Evolutionary conservation across 2,888 invertebrate species (phyloP), one percentile per base, ranked within the genome.

Genomic region (Ochropacha duplaris): DNA sequence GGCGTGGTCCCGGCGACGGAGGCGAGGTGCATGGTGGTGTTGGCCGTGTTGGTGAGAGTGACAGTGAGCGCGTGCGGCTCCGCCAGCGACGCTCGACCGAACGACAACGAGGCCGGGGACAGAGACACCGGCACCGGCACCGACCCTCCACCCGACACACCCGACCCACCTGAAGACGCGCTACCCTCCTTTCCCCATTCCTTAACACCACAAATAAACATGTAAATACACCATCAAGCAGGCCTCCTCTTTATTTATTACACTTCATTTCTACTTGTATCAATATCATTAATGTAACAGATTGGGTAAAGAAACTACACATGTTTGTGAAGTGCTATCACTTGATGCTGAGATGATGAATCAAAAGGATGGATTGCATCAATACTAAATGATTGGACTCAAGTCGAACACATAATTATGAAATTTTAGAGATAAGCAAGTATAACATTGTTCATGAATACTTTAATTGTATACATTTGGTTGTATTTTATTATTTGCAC

Each of bases 1-100:
- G 97, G 96, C 73, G 98, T 98, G 87, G 96, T 97, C 77, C 98
- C 98, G 69, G 98, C 98, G 82, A 99, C 98, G 69, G 98, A 98
- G 83, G 97, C 96, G 84, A 99, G 95, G 87, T 98, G 97, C 80
- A 99, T 95, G 79, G 96, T 98, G 81, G 95, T 95, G 92, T 98
- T 97, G 93, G 97, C 97, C 76, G 95, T 95, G 94, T 99, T 99
- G 87, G 96, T 95, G 72, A 99, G 94, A 72, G 96, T 96, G 68
- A 99, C 98, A 81, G 95, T 94, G 88, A 96, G 96, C 87, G 96
- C 95, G 81, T 96, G 96, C 66, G 98, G 97, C 83, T 96, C 95
- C 64, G 98, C 98, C 81, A 99, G 95, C 80, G 97, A 95, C 89
- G 97, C 88, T 65, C 85, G 87, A 34, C 94, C 94, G 85, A 94